A percentile compares a stretch with the other conserved stretches of the same genome.
Conservation (phyloP, 2,113 vertebrate species). For the Nothocercus nigrocapillus region DNA sequence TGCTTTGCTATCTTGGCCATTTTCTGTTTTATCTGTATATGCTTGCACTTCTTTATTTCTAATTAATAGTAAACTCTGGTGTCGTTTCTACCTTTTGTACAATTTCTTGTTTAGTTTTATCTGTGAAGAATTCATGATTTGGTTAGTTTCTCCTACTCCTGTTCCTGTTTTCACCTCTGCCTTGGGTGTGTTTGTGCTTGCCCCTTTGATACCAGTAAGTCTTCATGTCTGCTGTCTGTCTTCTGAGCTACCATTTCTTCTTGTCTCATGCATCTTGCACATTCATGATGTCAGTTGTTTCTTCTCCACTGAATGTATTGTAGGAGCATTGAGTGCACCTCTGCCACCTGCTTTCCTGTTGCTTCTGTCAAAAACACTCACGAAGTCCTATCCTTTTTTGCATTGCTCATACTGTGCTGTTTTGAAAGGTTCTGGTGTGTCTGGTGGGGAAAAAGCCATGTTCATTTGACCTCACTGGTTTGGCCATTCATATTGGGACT, state of each 20-base stretch:
- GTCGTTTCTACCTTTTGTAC: neutral
- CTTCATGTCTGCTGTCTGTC: neutral
- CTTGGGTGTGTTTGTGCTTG: neutral
- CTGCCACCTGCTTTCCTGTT: neutral
- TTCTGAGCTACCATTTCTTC: neutral
- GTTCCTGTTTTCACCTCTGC: neutral
- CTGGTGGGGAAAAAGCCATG: neutral
- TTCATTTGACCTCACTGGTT: neutral
- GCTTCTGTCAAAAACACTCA: fast-evolving
- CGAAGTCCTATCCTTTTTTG: neutral
- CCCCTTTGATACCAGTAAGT: neutral
- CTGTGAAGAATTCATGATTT: fast-evolving
- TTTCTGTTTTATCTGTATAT: neutral
- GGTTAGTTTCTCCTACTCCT: neutral
- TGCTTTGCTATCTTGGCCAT: neutral
- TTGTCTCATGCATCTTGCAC: neutral
- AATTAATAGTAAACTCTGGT: neutral
- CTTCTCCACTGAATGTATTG: neutral
- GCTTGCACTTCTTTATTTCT: neutral
- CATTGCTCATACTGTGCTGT: neutral
- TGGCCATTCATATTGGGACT: neutral
- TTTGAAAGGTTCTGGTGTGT: neutral
- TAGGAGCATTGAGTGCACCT: neutral
- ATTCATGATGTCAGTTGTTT: fast-evolving
- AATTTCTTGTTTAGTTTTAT: neutral